phyloP scores from a whole-genome alignment of 2,888 invertebrate genomes.

The Brachyopa scutellaris region DNA sequence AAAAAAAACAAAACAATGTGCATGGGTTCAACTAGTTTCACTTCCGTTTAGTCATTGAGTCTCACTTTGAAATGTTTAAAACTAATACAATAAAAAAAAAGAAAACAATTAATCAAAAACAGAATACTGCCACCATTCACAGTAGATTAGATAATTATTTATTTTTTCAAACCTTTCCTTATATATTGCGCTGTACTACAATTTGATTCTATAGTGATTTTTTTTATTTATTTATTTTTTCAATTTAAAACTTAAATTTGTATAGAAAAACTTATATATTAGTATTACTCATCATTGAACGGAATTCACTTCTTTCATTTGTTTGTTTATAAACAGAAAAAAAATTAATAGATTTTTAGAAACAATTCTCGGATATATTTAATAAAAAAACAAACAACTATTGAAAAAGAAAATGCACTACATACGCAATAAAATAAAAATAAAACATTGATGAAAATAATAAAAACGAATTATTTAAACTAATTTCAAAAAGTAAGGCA shows the following conservation, averaged over 20 bases:
- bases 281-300: not conserved
- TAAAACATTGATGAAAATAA: constrained; percentile 34
- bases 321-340: constrained; percentile 16
- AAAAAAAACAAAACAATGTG: constrained; percentile 14
- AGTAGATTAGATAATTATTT: constrained; percentile 39
- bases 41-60: not conserved
- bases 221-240: no score
- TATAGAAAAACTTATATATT: constrained; percentile 15
- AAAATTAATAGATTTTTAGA: constrained; percentile 12
- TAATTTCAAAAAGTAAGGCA: constrained; percentile 20
- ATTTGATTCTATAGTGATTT: not conserved
- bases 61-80: not conserved
- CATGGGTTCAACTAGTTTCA: constrained; percentile 36
- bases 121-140: constrained; percentile 53
- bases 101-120: constrained; percentile 9
- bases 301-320: not conserved
- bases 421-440: constrained; percentile 45
- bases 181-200: not conserved
- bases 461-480: constrained; percentile 38
- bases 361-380: constrained; percentile 13
- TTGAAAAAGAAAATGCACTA: constrained; percentile 41
- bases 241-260: constrained; percentile 1
- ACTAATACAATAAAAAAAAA: not conserved
- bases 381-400: constrained; percentile 4
- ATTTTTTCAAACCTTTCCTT: not conserved